These are phyloP conservation scores for Danio kyathit DNA, from an alignment of 2,797 vertebrate species.

Conservation along the genomic window DNA sequence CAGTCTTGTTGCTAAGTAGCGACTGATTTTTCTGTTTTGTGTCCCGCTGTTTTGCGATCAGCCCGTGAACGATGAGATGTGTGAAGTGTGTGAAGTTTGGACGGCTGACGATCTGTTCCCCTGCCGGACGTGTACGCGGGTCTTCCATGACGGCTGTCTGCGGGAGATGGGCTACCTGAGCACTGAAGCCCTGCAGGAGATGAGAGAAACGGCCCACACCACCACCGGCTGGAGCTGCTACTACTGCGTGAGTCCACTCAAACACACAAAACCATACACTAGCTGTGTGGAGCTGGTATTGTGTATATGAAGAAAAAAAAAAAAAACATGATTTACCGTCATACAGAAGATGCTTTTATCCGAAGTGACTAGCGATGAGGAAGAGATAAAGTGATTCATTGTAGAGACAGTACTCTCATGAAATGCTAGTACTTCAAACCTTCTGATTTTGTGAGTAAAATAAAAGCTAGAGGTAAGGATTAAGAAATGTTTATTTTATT, in stretches of 20 bases:
- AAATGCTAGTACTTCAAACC: no score
- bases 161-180: constrained; percentile 91
- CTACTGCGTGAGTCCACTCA: constrained; percentile 88
- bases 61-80: constrained; percentile 91
- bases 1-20: background rate
- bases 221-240: constrained; percentile 96
- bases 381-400: no score
- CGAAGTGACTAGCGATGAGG: no score
- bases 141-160: constrained; percentile 96
- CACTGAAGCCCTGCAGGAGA: constrained; percentile 82
- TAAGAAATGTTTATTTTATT: no score
- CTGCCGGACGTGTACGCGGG: constrained; percentile 89
- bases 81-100: constrained; percentile 97
- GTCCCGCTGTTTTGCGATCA: constrained; percentile 63
- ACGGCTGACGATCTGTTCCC: constrained; percentile 94
- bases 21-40: constrained; percentile 14
- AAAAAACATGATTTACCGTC: no score
- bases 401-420: no score
- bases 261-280: background rate
- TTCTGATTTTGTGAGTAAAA: no score
- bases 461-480: no score
- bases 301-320: background rate
- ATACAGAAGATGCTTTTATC: no score
- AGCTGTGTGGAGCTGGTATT: background rate
- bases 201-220: constrained; percentile 88